Evolutionary conservation across 2,797 vertebrate genomes (phyloP).

Genomic region (Tokudaia muenninki): DNA sequence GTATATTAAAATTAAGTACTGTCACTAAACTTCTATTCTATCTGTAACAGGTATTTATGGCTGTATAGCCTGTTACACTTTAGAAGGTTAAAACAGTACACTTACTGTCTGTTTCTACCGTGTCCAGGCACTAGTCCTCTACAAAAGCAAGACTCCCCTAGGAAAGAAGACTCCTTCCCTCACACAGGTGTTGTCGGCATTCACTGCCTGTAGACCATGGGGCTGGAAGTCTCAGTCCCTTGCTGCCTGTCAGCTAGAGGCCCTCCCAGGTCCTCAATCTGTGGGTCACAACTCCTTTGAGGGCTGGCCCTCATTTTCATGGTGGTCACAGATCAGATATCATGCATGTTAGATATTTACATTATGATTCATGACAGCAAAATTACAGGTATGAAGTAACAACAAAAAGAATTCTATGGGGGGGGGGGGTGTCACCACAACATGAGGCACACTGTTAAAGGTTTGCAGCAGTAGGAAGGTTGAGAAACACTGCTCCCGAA

Average conservation of each 20-base stretch:
- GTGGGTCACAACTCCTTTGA: neutral
- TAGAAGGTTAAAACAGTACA: constrained; percentile 17
- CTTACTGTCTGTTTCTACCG: neutral
- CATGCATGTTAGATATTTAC: neutral
- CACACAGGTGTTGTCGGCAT: neutral
- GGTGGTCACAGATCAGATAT: neutral
- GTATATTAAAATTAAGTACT: constrained; percentile 8
- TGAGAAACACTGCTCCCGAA: neutral
- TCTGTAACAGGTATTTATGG: neutral
- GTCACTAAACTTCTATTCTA: neutral
- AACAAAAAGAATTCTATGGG: neutral
- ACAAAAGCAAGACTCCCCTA: neutral
- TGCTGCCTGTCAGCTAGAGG: neutral
- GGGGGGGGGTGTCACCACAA: neutral
- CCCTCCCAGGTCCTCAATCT: neutral
- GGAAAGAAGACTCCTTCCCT: neutral
- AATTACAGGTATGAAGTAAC: neutral
- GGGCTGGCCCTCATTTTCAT: neutral
- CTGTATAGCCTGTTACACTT: neutral
- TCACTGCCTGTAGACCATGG: neutral
- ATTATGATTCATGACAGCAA: neutral
- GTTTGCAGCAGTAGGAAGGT: neutral
- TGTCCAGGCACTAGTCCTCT: neutral
- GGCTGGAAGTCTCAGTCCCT: neutral
- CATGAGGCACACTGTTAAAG: neutral